phyloP scores from a whole-genome alignment of 2,888 invertebrate species.

The Drosophila yooni region DNA sequence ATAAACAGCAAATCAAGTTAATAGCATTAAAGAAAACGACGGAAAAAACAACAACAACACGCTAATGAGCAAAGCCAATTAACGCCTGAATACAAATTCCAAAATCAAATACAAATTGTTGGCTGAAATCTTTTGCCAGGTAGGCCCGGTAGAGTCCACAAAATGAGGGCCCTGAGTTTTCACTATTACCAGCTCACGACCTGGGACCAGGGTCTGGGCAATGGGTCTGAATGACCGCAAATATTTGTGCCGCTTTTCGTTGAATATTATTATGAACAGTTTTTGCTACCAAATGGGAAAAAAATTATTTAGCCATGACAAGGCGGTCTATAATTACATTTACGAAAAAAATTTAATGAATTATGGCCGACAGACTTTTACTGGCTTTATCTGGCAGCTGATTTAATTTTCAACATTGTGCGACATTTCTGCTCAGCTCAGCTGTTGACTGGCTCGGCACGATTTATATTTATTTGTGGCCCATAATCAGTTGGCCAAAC shows the following conservation, averaged over 20 bases:
- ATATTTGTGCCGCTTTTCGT: conserved; percentile 42
- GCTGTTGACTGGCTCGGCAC: conserved; percentile 39
- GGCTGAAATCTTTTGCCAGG: conserved; percentile 46
- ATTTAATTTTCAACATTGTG: conserved; percentile 49
- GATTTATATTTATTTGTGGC: conserved; percentile 35
- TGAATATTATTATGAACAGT: conserved; percentile 36
- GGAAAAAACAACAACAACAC: conserved; percentile 36
- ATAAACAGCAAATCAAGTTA: conserved; percentile 80
- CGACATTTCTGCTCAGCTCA: conserved; percentile 44
- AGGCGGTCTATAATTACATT: conserved; percentile 44
- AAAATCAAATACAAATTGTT: conserved; percentile 67
- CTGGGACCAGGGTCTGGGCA: background rate
- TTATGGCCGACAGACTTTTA: conserved; percentile 10
- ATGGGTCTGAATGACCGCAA: conserved; percentile 10
- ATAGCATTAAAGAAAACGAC: conserved; percentile 72
- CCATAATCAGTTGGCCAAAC: conserved; percentile 54
- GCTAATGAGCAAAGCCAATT: conserved; percentile 81
- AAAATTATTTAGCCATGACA: conserved; percentile 52
- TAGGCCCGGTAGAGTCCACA: conserved; percentile 10
- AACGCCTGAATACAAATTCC: conserved; percentile 77
- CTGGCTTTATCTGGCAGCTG: conserved; percentile 4
- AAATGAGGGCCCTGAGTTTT: conserved; percentile 50
- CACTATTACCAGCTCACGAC: conserved; percentile 45
- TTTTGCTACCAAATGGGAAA: conserved; percentile 1
- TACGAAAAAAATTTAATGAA: conserved; percentile 1